These are phyloP conservation scores for Microhierax caerulescens DNA, from an alignment of 2,797 vertebrate species.

Conservation along the genomic window DNA sequence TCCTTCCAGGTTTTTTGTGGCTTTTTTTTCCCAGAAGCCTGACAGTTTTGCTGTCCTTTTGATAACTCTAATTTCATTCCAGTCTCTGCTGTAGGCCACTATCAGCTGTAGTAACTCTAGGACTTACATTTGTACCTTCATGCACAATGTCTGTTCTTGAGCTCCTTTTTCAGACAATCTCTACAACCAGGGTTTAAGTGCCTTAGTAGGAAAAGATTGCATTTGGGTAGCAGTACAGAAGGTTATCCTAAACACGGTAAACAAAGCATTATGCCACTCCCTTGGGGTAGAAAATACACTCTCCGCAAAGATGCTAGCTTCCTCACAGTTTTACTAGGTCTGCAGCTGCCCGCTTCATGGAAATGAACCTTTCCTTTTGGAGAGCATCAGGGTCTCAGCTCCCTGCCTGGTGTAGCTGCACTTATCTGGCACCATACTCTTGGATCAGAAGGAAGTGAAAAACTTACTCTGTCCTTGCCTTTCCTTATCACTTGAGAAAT, in stretches of 20 bases:
- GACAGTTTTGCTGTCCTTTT: not conserved
- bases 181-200: not conserved
- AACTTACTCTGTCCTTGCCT: not conserved
- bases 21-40: not conserved
- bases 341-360: not conserved
- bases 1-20: not conserved
- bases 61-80: not conserved
- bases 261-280: not conserved
- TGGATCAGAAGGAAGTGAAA: not conserved
- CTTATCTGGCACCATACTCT: not conserved
- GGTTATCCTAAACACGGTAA: not conserved
- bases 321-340: not conserved
- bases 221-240: not conserved
- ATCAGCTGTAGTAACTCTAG: not conserved
- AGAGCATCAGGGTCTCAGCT: not conserved
- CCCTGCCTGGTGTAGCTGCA: not conserved
- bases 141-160: not conserved
- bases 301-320: not conserved
- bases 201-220: not conserved
- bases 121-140: not conserved
- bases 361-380: not conserved
- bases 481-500: not conserved
- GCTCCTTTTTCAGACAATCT: not conserved
- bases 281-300: not conserved
- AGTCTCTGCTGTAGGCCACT: not conserved